Evolutionary conservation across 2,888 invertebrate genomes (phyloP).

Genomic region (Sesamia inferens): DNA sequence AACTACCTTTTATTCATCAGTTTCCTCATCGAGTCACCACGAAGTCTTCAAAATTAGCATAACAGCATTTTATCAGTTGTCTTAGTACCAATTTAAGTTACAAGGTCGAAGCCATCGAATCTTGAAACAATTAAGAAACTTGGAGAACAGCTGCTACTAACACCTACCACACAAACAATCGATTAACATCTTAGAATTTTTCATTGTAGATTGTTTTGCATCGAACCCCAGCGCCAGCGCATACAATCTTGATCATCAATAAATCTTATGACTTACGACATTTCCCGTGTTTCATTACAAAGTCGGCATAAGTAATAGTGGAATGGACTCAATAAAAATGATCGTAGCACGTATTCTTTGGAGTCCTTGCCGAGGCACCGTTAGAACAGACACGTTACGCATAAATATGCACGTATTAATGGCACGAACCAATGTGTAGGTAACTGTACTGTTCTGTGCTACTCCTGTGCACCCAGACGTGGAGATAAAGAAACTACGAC

Average conservation of each 20-base stretch:
- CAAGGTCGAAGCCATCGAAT: conserved; percentile 55
- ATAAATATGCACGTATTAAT: conserved; percentile 88
- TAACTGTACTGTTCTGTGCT: conserved; percentile 85
- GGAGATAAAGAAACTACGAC: conserved; percentile 72
- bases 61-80: conserved; percentile 13
- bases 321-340: conserved; percentile 63
- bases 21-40: conserved; percentile 33
- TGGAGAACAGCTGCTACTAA: conserved; percentile 49
- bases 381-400: conserved; percentile 85
- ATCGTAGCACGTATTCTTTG: conserved; percentile 76
- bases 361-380: conserved; percentile 84
- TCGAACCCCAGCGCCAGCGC: conserved; percentile 44
- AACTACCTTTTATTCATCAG: conserved; percentile 40
- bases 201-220: conserved; percentile 65
- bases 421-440: conserved; percentile 82
- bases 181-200: conserved; percentile 59
- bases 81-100: conserved; percentile 27
- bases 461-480: conserved; percentile 75
- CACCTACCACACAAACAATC: conserved; percentile 56
- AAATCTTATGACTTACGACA: conserved; percentile 65
- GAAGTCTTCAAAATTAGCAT: conserved; percentile 31
- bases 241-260: conserved; percentile 64
- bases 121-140: conserved; percentile 49
- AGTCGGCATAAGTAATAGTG: conserved; percentile 28
- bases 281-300: conserved; percentile 65